Evolutionary conservation across 2,888 invertebrate species (phyloP).

Genomic region (Leucophora obtusa): DNA sequence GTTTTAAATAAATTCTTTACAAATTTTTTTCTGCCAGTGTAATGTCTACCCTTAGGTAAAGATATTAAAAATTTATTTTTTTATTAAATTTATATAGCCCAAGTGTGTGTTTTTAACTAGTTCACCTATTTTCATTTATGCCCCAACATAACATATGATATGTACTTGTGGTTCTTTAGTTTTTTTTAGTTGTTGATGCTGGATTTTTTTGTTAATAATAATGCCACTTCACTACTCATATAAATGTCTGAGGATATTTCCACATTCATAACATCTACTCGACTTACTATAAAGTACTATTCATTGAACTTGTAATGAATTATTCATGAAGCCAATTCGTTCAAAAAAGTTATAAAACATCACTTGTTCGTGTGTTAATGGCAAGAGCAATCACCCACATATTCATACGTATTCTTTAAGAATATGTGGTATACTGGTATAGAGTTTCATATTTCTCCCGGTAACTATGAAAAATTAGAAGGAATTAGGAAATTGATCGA

Average conservation of each 20-base stretch:
- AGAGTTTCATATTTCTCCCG: background rate
- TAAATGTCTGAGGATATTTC: background rate
- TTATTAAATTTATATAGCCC: too few species aligned
- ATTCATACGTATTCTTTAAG: background rate
- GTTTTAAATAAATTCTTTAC: too few species aligned
- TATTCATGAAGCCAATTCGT: constrained; percentile 5
- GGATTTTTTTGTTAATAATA: background rate
- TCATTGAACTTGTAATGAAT: constrained; percentile 2
- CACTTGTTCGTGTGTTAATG: background rate
- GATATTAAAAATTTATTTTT: too few species aligned
- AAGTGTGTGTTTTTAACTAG: too few species aligned
- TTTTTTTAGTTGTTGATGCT: background rate
- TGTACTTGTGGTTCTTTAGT: background rate
- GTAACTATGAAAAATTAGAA: background rate
- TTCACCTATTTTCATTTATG: background rate
- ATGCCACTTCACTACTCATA: background rate
- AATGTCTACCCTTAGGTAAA: too few species aligned
- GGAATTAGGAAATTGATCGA: background rate
- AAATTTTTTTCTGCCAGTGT: too few species aligned
- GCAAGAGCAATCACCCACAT: background rate
- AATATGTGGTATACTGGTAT: background rate
- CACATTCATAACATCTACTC: background rate
- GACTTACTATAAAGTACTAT: background rate
- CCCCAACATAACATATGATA: background rate
- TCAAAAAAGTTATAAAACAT: background rate